Evolutionary conservation across 2,113 vertebrate species (phyloP).

Genomic region (Seriola dumerili): DNA sequence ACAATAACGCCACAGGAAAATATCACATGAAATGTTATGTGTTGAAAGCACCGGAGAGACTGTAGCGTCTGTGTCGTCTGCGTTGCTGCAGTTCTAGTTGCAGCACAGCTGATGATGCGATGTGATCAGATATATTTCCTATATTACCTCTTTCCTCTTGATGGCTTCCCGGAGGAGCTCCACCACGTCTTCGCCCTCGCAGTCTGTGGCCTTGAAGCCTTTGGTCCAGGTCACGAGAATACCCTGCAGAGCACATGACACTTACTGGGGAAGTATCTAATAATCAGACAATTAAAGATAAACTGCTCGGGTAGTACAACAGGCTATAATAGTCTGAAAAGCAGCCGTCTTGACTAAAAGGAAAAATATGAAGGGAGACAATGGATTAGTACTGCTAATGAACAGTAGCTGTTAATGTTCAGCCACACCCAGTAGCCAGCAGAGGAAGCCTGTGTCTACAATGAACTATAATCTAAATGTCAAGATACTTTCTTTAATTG

Average conservation of each 20-base stretch:
- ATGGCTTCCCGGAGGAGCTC: conserved; percentile 93
- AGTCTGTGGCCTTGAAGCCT: conserved; percentile 98
- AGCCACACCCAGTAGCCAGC: too few relatives aligned
- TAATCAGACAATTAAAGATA: neutral
- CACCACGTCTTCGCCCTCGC: conserved; percentile 95
- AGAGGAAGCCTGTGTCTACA: neutral
- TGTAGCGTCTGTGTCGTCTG: neutral
- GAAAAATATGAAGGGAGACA: neutral
- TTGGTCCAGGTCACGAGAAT: conserved; percentile 98
- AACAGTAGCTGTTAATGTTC: too few relatives aligned
- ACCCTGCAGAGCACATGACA: conserved; percentile 83
- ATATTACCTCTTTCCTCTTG: conserved; percentile 94
- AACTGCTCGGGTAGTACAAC: too few relatives aligned
- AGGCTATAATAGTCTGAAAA: neutral
- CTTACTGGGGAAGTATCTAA: neutral
- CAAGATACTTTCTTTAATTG: neutral
- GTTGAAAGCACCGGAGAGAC: neutral
- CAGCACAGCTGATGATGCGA: neutral
- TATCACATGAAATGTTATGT: neutral
- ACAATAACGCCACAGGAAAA: neutral
- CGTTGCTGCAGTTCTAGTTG: neutral
- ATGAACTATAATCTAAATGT: neutral
- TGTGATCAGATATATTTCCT: neutral
- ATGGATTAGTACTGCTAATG: neutral
- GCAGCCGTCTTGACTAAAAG: neutral